A percentile compares a stretch with the other conserved stretches of the same genome.
These are phyloP conservation scores for Ivindomyrus marchei DNA, from an alignment of 2,113 vertebrate species.

Conservation along the genomic window DNA sequence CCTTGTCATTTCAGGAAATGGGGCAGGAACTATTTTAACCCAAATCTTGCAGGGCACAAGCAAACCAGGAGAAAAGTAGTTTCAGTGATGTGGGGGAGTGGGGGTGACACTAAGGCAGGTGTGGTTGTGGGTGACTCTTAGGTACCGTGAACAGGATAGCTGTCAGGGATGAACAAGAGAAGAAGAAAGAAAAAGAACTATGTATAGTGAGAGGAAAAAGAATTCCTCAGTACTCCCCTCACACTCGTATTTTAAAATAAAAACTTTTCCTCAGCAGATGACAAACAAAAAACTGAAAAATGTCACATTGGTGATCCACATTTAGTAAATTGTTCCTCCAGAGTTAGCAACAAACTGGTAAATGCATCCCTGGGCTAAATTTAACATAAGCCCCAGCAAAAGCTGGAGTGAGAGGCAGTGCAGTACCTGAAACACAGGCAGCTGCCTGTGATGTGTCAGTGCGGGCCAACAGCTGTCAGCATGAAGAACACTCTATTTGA, in stretches of 20 bases:
- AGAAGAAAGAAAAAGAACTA: background rate
- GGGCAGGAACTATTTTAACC: background rate
- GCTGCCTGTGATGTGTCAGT: background rate
- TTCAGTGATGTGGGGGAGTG: background rate
- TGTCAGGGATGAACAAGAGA: background rate
- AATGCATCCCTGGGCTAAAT: background rate
- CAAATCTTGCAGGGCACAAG: background rate
- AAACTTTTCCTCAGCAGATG: background rate
- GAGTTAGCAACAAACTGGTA: background rate
- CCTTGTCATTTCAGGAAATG: background rate
- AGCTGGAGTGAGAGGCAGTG: background rate
- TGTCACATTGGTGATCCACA: background rate
- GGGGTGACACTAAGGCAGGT: background rate
- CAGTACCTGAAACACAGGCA: background rate
- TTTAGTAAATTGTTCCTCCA: background rate
- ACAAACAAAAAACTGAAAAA: slow-evolving; percentile 13
- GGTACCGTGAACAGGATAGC: background rate
- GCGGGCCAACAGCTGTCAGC: background rate
- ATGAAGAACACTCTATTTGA: background rate
- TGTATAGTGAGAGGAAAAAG: background rate
- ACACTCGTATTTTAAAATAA: background rate
- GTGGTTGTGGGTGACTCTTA: background rate
- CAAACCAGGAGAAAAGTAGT: background rate
- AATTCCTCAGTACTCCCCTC: background rate
- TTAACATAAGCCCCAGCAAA: background rate